Evolutionary conservation across 2,797 vertebrate genomes (phyloP), one percentile per base, ranked within the genome.

Genomic region (Rhinella marina): DNA sequence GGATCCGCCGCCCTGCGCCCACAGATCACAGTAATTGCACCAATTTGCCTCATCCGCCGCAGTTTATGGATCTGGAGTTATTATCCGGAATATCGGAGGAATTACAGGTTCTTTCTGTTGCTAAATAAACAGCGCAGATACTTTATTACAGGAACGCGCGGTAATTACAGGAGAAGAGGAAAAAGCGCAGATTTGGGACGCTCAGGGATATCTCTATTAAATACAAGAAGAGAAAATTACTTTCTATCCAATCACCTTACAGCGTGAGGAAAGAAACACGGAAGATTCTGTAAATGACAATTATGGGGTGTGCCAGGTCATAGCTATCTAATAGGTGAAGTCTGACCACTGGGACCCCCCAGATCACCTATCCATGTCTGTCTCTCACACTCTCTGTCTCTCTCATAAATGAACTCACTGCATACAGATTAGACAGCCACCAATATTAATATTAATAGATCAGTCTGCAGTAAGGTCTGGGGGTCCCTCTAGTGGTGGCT

Each of bases 41-140:
- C 73, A 76, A 76, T 76, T 76, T 76, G 41, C 72, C 50, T 75
- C 72, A 75, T 75, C 72, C 41, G 41, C 21, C 21, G 23, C 73
- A 50, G 41, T 52, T 76, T 76, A 76, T 76, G 73, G 73, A 76
- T 52, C 52, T 76, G 48, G 41, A 76, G 73, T 76, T 76, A 76
- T 76, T 76, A 76, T 76, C 48, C 48, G 48, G 41, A 12, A 52
- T n/a, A 48, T 76, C 73, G n/a, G 41, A 76, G 73, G 73, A 76
- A 76, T 76, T 76, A 52, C 73, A 52, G 3, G 73, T 48, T n/a
- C 73, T 6, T 48, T 76, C 6, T 8, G 48, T 21, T n/a, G 52
- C 48, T 76, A 76, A 76, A 76, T 76, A 76, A 76, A 50, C 73
- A n/a, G 73, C 73, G 14, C 41, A 8, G 3, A n/a, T 72, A 52